These are phyloP conservation scores for Chymomyza procnemis DNA, from an alignment of 2,888 invertebrate genomes.

Conservation along the genomic window DNA sequence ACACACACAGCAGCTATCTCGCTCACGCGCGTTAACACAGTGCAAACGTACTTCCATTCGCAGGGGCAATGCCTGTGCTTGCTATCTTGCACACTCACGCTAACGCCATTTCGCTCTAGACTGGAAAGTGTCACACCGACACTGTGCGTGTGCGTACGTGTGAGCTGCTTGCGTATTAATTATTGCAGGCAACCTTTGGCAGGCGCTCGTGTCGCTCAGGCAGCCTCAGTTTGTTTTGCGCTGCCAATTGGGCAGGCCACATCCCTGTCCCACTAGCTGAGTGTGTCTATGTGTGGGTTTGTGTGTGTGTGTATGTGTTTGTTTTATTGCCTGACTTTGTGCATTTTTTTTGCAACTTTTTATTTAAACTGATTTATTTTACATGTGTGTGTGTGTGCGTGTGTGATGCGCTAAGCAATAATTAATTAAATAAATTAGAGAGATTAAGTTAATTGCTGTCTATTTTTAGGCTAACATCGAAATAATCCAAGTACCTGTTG, in stretches of 20 bases:
- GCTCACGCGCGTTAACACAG: slow-evolving; percentile 13
- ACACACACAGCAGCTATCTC: neutral
- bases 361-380: neutral
- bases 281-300: slow-evolving; percentile 28
- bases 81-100: neutral
- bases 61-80: slow-evolving; percentile 49
- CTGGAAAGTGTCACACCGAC: slow-evolving; percentile 61
- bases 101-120: slow-evolving; percentile 21
- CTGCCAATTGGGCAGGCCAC: slow-evolving; percentile 66
- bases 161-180: slow-evolving; percentile 20
- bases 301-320: slow-evolving; percentile 20
- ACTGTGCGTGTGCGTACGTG: slow-evolving; percentile 55
- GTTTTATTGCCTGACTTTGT: neutral
- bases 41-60: slow-evolving; percentile 42
- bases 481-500: too few relatives aligned
- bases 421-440: neutral
- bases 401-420: neutral
- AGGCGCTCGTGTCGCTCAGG: slow-evolving; percentile 34
- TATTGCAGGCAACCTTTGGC: slow-evolving; percentile 8
- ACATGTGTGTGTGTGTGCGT: too few relatives aligned
- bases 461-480: neutral
- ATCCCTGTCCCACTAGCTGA: slow-evolving; percentile 17
- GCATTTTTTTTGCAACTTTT: neutral
- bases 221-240: slow-evolving; percentile 59
- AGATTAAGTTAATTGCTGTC: neutral